phyloP scores from a whole-genome alignment of 2,797 vertebrate genomes.

The Myioborus melanocephalus region DNA sequence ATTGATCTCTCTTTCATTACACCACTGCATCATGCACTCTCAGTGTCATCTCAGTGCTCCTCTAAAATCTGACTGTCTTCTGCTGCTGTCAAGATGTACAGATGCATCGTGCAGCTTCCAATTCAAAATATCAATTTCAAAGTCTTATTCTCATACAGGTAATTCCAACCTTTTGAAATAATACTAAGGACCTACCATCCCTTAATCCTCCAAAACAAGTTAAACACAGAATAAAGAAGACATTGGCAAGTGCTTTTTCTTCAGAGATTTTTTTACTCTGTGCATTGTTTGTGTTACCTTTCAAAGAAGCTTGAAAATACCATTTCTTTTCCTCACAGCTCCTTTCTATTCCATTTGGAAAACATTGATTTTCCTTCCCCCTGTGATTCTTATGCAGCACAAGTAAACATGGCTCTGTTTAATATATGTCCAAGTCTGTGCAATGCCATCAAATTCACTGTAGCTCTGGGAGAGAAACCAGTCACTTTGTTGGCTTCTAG shows the following conservation, averaged over 20 bases:
- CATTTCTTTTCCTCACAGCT: conserved; percentile 47
- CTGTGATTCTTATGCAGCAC: conserved; percentile 52
- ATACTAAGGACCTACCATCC: background rate
- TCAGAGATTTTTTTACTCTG: background rate
- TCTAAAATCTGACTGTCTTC: conserved; percentile 20
- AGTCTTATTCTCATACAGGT: background rate
- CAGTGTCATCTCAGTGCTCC: conserved; percentile 12
- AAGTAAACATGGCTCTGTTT: conserved; percentile 57
- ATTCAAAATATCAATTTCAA: conserved; percentile 7
- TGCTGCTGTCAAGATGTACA: conserved; percentile 17
- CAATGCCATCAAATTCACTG: conserved; percentile 52
- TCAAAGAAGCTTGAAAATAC: conserved; percentile 55
- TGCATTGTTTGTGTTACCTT: conserved; percentile 50
- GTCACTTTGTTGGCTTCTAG: background rate
- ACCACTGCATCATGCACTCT: conserved; percentile 47
- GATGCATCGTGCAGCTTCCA: background rate
- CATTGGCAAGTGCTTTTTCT: conserved; percentile 1
- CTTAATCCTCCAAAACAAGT: conserved; percentile 3
- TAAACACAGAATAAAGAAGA: background rate
- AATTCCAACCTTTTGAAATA: background rate
- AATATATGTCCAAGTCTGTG: conserved; percentile 45
- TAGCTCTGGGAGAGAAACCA: conserved; percentile 6
- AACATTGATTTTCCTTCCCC: conserved; percentile 58
- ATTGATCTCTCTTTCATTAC: conserved; percentile 69
- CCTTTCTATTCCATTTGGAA: conserved; percentile 60